Conservation (phyloP, 2,888 invertebrate genomes). For the Corbicula japonica region DNA sequence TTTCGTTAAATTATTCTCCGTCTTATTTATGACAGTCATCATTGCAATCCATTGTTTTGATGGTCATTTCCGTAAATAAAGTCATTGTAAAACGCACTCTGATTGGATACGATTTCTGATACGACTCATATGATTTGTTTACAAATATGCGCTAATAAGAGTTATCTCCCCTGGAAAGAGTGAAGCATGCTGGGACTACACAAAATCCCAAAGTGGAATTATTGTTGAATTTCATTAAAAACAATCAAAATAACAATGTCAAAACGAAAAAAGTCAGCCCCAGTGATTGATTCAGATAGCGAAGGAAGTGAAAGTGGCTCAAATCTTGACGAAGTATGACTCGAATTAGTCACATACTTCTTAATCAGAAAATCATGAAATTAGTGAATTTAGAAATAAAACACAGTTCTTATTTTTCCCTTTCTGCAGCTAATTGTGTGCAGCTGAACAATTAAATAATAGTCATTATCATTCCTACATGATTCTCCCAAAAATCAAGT, state of each 20-base stretch:
- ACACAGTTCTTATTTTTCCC: no score
- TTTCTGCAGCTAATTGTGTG: no score
- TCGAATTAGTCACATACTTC: background rate
- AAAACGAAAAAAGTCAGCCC: conserved; percentile 84
- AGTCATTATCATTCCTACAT: no score
- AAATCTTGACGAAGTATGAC: conserved; percentile 83
- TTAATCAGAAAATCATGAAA: conserved; percentile 3
- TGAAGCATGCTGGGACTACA: conserved; percentile 67
- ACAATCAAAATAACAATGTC: conserved; percentile 74
- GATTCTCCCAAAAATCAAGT: no score
- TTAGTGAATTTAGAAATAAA: background rate
- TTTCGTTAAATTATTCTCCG: conserved; percentile 31
- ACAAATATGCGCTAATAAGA: background rate
- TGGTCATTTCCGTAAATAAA: conserved; percentile 70
- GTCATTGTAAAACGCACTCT: conserved; percentile 5
- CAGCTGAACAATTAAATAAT: no score
- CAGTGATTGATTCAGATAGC: conserved; percentile 85
- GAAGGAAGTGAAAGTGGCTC: conserved; percentile 85
- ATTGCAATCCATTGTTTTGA: conserved; percentile 47
- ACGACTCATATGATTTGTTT: background rate
- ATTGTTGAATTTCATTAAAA: background rate
- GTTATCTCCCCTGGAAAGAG: conserved; percentile 50
- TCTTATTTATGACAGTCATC: conserved; percentile 46
- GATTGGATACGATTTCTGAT: conserved; percentile 35
- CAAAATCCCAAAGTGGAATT: conserved; percentile 6